These are phyloP conservation scores for Pyrgus malvae DNA, from an alignment of 2,888 invertebrate species.

Conservation along the genomic window DNA sequence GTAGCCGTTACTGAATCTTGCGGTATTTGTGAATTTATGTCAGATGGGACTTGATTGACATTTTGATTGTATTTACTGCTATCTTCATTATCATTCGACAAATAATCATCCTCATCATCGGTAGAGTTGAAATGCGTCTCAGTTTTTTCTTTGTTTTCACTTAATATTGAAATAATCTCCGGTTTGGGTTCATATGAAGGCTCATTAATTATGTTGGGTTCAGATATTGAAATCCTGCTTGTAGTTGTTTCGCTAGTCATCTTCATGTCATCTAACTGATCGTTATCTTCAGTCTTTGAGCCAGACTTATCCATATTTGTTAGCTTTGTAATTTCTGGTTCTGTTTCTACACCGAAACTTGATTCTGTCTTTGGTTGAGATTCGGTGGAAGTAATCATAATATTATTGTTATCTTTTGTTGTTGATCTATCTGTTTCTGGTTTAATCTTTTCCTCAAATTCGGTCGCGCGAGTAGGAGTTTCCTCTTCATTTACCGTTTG, in stretches of 20 bases:
- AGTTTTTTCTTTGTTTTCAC: conserved; percentile 35
- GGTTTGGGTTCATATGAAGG: conserved; percentile 54
- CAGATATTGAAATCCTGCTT: conserved; percentile 46
- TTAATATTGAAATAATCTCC: conserved; percentile 52
- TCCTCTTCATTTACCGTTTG: not conserved
- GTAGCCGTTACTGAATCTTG: not conserved
- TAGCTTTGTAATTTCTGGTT: conserved; percentile 4
- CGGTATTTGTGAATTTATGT: not conserved
- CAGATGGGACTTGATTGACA: not conserved
- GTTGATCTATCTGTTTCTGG: not conserved
- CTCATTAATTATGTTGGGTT: conserved; percentile 50
- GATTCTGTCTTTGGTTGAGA: conserved; percentile 1
- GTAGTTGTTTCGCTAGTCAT: conserved; percentile 41
- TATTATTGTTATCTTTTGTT: not conserved
- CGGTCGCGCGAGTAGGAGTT: not conserved
- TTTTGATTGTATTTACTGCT: not conserved
- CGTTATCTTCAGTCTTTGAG: not conserved
- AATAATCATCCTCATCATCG: conserved; percentile 28
- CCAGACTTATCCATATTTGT: not conserved
- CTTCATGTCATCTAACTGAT: conserved; percentile 24
- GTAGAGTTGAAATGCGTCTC: conserved; percentile 11
- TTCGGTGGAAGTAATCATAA: not conserved
- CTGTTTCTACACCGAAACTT: not conserved
- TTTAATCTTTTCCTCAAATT: conserved; percentile 28
- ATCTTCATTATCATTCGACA: conserved; percentile 1